Evolutionary conservation across 1,140 invertebrate species (phyloP).

Genomic region (Chionoecetes opilio): DNA sequence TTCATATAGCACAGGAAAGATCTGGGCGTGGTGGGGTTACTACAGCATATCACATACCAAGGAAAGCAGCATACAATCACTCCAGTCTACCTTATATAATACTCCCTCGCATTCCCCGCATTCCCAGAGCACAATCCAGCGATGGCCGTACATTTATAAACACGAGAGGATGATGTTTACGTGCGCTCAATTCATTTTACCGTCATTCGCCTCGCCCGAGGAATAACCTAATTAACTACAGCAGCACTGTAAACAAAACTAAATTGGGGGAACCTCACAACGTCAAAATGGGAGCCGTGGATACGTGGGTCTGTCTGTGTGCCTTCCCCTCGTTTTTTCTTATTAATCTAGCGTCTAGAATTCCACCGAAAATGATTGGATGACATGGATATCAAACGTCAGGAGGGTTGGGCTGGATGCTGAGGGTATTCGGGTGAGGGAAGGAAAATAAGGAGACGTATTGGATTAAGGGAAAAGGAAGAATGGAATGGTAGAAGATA

Average conservation of each 20-base stretch:
- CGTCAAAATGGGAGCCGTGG: not conserved
- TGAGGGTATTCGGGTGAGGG: slow-evolving; percentile 10
- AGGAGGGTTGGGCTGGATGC: not conserved
- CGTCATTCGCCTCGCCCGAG: not conserved
- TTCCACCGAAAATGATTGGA: slow-evolving; percentile 18
- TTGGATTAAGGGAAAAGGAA: slow-evolving; percentile 4
- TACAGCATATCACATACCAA: not conserved
- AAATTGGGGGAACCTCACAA: not conserved
- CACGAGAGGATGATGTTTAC: not conserved
- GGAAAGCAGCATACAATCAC: not conserved
- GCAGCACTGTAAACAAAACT: not conserved
- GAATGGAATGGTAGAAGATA: not conserved
- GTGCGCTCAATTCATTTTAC: slow-evolving; percentile 1
- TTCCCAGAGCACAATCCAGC: not conserved
- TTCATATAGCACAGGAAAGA: too few species aligned
- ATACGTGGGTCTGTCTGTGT: too few species aligned
- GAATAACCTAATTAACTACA: slow-evolving; percentile 10
- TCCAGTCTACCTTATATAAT: not conserved
- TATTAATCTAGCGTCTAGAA: not conserved
- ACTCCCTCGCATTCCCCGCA: not conserved
- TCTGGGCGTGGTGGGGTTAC: too few species aligned
- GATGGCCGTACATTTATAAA: not conserved
- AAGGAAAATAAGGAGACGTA: slow-evolving; percentile 8
- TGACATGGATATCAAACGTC: not conserved
- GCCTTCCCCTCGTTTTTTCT: not conserved